Conservation (phyloP, 2,113 vertebrate species). For the Mormyrus lacerda region DNA sequence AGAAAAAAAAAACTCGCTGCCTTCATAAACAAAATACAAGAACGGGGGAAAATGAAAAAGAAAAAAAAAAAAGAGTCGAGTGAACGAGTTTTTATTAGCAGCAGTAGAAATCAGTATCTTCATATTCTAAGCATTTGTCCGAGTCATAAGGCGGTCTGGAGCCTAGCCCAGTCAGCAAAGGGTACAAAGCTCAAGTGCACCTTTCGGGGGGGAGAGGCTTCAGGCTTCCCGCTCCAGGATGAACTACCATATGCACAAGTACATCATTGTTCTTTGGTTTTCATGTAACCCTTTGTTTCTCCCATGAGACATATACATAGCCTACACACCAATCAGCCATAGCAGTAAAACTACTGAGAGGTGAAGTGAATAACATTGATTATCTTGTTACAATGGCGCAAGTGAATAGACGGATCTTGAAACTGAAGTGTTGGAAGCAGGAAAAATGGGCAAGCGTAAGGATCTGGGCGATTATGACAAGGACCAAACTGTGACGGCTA, state of each 20-base stretch:
- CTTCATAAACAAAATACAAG: neutral
- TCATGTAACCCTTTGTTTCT: neutral
- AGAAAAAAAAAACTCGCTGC: neutral
- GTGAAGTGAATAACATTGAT: too few species aligned
- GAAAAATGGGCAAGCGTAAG: neutral
- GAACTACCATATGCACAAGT: neutral
- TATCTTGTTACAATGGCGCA: neutral
- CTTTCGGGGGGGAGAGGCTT: neutral
- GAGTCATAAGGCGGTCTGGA: neutral
- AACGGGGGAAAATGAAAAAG: neutral
- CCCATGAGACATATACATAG: neutral
- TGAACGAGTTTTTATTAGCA: neutral
- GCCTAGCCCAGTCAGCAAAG: neutral
- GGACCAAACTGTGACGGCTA: neutral
- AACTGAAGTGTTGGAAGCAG: neutral
- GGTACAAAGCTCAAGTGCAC: neutral
- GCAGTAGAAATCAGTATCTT: neutral
- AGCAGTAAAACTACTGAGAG: too few species aligned
- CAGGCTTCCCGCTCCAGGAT: neutral
- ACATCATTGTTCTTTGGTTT: neutral
- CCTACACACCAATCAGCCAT: neutral
- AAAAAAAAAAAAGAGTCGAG: neutral
- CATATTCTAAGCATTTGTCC: neutral
- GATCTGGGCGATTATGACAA: neutral
- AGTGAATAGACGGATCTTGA: neutral